Evolutionary conservation across 2,888 invertebrate genomes (phyloP), one percentile per base, ranked within the genome.

Genomic region (Scrobipalpa atriplicella): DNA sequence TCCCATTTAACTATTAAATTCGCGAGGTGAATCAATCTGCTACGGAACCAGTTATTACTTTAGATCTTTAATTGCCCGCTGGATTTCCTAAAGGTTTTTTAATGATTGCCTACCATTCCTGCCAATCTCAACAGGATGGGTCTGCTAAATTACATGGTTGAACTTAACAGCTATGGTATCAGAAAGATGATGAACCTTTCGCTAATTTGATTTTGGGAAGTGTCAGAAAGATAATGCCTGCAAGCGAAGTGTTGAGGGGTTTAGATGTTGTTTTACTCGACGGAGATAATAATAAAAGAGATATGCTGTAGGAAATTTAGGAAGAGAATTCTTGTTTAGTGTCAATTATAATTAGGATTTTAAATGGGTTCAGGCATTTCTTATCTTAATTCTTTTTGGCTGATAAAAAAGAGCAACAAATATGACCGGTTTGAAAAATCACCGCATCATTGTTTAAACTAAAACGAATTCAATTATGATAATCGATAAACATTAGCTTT

Each of bases 391-490:
- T 7, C 47, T 6, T 39, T 38, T 11, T 39, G 39, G 18, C 9
- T n/a, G 29, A 29, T 18, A 10, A 11, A 38, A 58, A 5, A n/a
- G 0, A 38, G 29, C 5, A 9, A 0, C 13, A 13, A 56, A 16
- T 29, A 9, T n/a, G 16, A 38, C n/a, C 1, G n/a, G 5, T 36
- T 58, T 58, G 16, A 16, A 58, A 38, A 38, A 58, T 38, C 13
- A 13, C 38, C 36, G 38, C n/a, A 16, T n/a, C 38, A 38, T 38
- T 58, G 58, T 58, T 38, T 58, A 38, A 58, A 58, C 38, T 58
- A 58, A 52, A 72, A 70, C 67, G 58, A 58, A 58, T 38, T n/a
- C 58, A 58, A 58, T 58, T 58, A 58, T 58, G 58, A n/a, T 58
- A 58, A 58, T 58, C 16, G 58, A 38, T 58, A 38, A 58, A 41